Percentiles rank a stretch among this genome's conserved stretches.
phyloP scores from a whole-genome alignment of 1,140 invertebrate genomes.

The Drosophila nigrodunni region DNA sequence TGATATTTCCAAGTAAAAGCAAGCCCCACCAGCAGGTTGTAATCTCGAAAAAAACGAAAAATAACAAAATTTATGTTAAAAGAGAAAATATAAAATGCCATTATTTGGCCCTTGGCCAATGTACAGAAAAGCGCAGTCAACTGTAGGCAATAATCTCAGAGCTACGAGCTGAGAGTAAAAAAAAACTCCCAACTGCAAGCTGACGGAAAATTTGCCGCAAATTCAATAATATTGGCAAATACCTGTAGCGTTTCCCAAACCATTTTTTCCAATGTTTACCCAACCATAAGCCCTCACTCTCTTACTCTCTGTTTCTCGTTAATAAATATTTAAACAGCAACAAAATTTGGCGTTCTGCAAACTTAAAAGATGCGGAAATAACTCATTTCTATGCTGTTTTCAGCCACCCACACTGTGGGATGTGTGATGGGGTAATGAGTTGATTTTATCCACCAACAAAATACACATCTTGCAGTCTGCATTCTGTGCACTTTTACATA shows the following conservation, averaged over 20 bases:
- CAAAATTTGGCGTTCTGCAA: constrained; percentile 43
- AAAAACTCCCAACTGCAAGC: constrained; percentile 27
- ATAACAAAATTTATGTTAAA: not conserved
- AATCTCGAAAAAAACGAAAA: constrained; percentile 5
- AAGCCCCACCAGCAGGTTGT: constrained; percentile 38
- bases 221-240: constrained; percentile 68
- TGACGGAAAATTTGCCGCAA: constrained; percentile 61
- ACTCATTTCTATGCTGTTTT: constrained; percentile 49
- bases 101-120: constrained; percentile 53
- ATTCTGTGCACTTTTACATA: constrained; percentile 50
- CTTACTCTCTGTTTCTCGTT: constrained; percentile 11
- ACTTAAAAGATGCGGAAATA: constrained; percentile 71
- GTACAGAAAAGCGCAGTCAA: constrained; percentile 62
- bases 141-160: constrained; percentile 54
- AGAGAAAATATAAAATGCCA: constrained; percentile 1
- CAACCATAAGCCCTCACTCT: constrained; percentile 50
- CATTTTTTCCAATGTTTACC: constrained; percentile 48
- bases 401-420: not conserved
- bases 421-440: not conserved
- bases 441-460: constrained; percentile 7
- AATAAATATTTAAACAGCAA: constrained; percentile 71
- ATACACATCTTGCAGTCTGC: constrained; percentile 33
- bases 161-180: constrained; percentile 23
- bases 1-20: constrained; percentile 48
- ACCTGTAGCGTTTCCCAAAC: constrained; percentile 48